Evolutionary conservation across 2,888 invertebrate species (phyloP).

Genomic region (Notodromas monacha): DNA sequence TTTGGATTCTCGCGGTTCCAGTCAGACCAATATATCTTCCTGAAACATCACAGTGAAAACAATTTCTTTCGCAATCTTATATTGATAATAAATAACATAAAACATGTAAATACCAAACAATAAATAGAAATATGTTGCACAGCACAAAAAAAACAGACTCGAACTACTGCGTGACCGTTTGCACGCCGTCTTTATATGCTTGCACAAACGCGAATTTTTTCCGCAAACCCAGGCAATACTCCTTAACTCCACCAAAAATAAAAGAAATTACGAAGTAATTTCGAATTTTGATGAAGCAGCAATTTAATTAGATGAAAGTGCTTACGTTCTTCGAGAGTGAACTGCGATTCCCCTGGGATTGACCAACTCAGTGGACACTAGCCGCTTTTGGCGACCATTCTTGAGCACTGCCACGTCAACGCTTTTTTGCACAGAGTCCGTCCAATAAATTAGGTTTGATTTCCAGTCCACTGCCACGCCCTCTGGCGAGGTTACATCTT

Average conservation of each 20-base stretch:
- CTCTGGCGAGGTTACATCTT: slow-evolving; percentile 36
- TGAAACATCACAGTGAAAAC: slow-evolving; percentile 17
- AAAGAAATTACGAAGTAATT: too few relatives aligned
- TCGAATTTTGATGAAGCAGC: too few relatives aligned
- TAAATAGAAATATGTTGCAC: too few relatives aligned
- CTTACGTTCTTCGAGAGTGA: slow-evolving; percentile 52
- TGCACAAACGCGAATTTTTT: too few relatives aligned
- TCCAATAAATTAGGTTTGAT: slow-evolving; percentile 75
- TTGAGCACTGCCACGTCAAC: slow-evolving; percentile 66
- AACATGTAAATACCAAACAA: background rate
- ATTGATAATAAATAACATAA: background rate
- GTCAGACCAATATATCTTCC: slow-evolving; percentile 88
- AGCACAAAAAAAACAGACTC: too few relatives aligned
- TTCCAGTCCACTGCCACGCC: slow-evolving; percentile 78
- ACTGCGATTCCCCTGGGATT: slow-evolving; percentile 86
- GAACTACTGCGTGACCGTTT: too few relatives aligned
- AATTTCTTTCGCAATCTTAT: background rate
- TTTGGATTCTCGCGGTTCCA: slow-evolving; percentile 70
- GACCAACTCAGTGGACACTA: slow-evolving; percentile 38
- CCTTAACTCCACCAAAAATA: too few relatives aligned
- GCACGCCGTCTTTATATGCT: too few relatives aligned
- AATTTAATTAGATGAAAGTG: too few relatives aligned
- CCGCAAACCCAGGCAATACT: too few relatives aligned
- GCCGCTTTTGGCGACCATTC: slow-evolving; percentile 32
- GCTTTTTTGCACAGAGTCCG: slow-evolving; percentile 55